Evolutionary conservation across 2,113 vertebrate species (phyloP).

Genomic region (Eurypyga helias): DNA sequence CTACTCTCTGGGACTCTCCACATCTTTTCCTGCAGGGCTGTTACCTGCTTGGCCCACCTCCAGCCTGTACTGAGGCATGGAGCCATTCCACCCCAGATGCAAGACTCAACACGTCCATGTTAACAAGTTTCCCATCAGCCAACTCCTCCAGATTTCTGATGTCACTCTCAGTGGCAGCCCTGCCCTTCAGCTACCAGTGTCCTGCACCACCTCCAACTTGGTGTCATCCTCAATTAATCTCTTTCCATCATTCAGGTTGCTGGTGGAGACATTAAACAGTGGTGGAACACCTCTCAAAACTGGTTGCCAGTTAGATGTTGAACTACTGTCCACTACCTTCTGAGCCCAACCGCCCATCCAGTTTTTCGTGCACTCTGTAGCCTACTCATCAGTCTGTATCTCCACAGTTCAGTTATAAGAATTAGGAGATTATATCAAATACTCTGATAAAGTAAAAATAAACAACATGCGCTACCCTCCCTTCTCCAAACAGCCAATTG

Average conservation of each 20-base stretch:
- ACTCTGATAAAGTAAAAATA: background rate
- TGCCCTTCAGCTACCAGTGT: background rate
- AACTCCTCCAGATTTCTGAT: background rate
- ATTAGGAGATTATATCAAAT: background rate
- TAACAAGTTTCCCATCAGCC: background rate
- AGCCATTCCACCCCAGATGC: background rate
- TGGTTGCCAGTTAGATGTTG: background rate
- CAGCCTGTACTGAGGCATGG: background rate
- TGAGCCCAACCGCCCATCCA: background rate
- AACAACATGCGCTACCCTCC: background rate
- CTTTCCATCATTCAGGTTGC: background rate
- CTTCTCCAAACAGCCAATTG: background rate
- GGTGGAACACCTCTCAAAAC: background rate
- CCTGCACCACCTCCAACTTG: fast-evolving
- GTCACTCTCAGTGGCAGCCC: background rate
- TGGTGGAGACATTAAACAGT: background rate
- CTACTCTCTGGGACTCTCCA: background rate
- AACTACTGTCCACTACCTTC: background rate
- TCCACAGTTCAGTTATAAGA: background rate
- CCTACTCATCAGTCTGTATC: no score
- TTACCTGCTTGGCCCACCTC: background rate
- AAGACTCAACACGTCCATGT: background rate
- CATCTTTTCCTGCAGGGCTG: background rate
- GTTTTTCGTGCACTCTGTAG: background rate
- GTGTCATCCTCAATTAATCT: background rate